Conservation (phyloP, 1,140 invertebrate species). For the Scaptodrosophila lebanonensis region DNA sequence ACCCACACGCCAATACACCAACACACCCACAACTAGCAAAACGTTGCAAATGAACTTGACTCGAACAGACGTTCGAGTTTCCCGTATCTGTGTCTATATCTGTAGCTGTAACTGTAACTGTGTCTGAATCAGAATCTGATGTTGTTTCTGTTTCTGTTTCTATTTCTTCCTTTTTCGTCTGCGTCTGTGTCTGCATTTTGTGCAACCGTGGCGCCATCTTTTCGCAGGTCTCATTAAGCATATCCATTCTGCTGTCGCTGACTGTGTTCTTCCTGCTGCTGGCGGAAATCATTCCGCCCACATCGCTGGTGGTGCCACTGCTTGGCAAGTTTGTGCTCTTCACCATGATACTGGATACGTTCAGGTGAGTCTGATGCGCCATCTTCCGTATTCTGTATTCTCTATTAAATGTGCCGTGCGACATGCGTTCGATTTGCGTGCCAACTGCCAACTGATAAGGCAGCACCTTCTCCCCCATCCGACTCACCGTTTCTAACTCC, state of each 20-base stretch:
- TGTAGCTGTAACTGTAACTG: conserved; percentile 3
- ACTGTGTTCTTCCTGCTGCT: conserved; percentile 99
- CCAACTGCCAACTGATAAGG: conserved; percentile 30
- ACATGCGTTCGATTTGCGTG: conserved; percentile 31
- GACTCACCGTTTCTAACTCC: too few species aligned
- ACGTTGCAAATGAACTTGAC: conserved; percentile 41
- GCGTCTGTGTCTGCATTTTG: conserved; percentile 16
- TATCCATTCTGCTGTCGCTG: conserved; percentile 98
- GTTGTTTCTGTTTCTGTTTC: neutral
- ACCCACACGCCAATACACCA: too few species aligned
- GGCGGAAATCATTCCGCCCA: conserved; percentile 99
- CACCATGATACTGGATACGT: conserved; percentile 99
- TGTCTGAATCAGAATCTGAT: conserved; percentile 4
- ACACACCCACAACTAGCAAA: conserved; percentile 3
- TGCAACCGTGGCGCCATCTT: neutral
- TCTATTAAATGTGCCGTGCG: neutral
- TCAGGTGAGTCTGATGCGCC: conserved; percentile 83
- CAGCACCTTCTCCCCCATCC: neutral
- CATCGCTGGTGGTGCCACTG: conserved; percentile 97
- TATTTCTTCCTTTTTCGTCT: neutral
- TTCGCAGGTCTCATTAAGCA: conserved; percentile 93
- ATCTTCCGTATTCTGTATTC: neutral
- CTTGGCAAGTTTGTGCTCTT: conserved; percentile 99
- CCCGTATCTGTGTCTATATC: too few species aligned
- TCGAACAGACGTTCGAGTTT: too few species aligned